Evolutionary conservation across 2,113 vertebrate genomes (phyloP).

Genomic region (Tor tambroides): DNA sequence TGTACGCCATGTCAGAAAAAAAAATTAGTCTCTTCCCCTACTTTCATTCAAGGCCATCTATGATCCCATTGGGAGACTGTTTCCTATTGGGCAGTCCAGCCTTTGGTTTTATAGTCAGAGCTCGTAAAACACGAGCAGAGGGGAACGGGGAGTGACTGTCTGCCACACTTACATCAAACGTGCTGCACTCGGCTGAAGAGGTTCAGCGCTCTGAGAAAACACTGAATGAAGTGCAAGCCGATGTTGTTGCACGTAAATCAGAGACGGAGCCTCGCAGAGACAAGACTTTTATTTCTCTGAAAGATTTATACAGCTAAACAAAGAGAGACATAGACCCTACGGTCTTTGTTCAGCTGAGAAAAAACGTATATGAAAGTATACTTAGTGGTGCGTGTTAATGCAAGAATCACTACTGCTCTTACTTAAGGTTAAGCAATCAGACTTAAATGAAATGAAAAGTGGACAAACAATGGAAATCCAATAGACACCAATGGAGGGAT

Average conservation of each 20-base stretch:
- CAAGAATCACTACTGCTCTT: not conserved
- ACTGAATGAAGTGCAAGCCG: slow-evolving; percentile 18
- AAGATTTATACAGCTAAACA: slow-evolving; percentile 33
- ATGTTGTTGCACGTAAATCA: slow-evolving; percentile 23
- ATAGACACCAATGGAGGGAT: not conserved
- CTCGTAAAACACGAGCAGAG: slow-evolving; percentile 79
- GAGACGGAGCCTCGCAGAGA: slow-evolving; percentile 49
- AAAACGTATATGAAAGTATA: not conserved
- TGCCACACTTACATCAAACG: slow-evolving; percentile 46
- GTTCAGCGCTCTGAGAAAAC: slow-evolving; percentile 25
- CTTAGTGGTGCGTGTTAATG: not conserved
- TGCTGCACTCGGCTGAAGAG: not conserved
- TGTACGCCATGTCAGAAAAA: slow-evolving; percentile 49
- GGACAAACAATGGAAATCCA: not conserved
- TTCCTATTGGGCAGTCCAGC: slow-evolving; percentile 62
- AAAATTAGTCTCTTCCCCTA: slow-evolving; percentile 57
- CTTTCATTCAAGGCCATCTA: slow-evolving; percentile 40
- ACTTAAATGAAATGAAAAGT: not conserved
- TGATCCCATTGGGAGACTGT: slow-evolving; percentile 50
- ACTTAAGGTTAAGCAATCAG: not conserved
- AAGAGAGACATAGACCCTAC: not conserved
- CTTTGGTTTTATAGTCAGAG: slow-evolving; percentile 75
- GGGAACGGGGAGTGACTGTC: slow-evolving; percentile 67
- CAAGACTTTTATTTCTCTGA: slow-evolving; percentile 35
- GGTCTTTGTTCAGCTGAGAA: slow-evolving; percentile 2